Conservation (phyloP, 2,113 vertebrate species). For the Microtus pennsylvanicus region DNA sequence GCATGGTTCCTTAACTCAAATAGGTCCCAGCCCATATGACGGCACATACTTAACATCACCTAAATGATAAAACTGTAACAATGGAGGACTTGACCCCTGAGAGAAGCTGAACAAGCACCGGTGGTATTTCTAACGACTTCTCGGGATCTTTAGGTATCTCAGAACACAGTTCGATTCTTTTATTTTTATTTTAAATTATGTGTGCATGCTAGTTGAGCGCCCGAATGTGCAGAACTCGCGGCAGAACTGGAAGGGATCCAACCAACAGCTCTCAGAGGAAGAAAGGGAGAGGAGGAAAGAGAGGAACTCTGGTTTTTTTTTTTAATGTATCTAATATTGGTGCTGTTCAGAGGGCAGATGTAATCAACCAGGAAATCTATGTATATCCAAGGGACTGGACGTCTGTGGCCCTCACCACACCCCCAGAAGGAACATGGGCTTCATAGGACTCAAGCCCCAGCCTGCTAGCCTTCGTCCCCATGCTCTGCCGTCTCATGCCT, state of each 20-base stretch:
- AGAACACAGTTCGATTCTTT: not conserved
- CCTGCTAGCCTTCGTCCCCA: not conserved
- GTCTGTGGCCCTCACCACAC: not conserved
- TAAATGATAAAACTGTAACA: not conserved
- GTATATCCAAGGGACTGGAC: not conserved
- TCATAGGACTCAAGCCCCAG: not conserved
- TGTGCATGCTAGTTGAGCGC: not conserved
- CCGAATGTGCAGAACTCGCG: no score
- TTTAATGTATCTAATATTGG: not conserved
- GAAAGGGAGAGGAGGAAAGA: not conserved
- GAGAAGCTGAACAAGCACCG: not conserved
- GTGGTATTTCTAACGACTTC: not conserved
- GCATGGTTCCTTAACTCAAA: not conserved
- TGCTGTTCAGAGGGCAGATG: not conserved
- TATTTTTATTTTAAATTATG: not conserved
- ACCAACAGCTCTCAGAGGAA: not conserved
- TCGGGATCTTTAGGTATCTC: not conserved
- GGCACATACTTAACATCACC: not conserved
- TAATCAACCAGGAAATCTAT: not conserved
- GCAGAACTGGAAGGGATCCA: not conserved
- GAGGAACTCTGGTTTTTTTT: not conserved
- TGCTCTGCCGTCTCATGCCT: not conserved
- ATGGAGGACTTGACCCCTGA: not conserved
- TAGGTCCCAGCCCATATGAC: not conserved
- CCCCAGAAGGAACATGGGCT: not conserved